Evolutionary conservation across 2,113 vertebrate species (phyloP).

Genomic region (Pelvicachromis taeniatus): DNA sequence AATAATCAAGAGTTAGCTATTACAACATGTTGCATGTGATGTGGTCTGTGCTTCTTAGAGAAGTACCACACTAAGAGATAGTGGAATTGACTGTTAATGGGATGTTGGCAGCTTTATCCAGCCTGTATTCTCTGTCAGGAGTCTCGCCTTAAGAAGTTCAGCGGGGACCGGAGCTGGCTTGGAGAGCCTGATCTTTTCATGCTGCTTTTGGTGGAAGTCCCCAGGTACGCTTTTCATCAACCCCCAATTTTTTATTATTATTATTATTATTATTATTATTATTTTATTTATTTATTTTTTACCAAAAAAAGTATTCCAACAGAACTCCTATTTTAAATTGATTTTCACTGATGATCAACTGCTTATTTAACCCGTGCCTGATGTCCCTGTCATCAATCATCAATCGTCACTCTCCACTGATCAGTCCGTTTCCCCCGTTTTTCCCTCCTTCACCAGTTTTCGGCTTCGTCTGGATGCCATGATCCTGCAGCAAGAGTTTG

Average conservation of each 20-base stretch:
- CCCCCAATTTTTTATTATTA: not conserved
- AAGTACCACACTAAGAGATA: constrained; percentile 3
- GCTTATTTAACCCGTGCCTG: constrained; percentile 45
- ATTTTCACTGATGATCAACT: not conserved
- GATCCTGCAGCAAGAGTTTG: constrained; percentile 82
- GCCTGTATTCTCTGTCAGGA: constrained; percentile 63
- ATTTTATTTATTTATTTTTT: not conserved
- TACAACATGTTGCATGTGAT: constrained; percentile 31
- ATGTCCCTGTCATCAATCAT: constrained; percentile 16
- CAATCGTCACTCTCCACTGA: constrained; percentile 9
- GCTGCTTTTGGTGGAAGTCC: constrained; percentile 72
- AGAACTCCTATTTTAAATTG: not conserved
- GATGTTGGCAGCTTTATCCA: not conserved
- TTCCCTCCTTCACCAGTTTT: constrained; percentile 61
- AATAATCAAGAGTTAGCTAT: constrained; percentile 57
- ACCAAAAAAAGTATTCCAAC: not conserved
- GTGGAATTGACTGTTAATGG: constrained; percentile 18
- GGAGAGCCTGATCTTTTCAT: constrained; percentile 77
- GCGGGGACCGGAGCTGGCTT: constrained; percentile 66
- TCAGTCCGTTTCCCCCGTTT: not conserved
- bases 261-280: no score
- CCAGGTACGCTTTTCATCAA: constrained; percentile 57
- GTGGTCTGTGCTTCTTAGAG: constrained; percentile 33
- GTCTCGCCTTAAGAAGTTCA: constrained; percentile 67
- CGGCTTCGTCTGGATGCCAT: constrained; percentile 76